A percentile compares a stretch with the other conserved stretches of the same genome.
phyloP scores from a whole-genome alignment of 2,113 vertebrate genomes.

The Halcyon malimbica region DNA sequence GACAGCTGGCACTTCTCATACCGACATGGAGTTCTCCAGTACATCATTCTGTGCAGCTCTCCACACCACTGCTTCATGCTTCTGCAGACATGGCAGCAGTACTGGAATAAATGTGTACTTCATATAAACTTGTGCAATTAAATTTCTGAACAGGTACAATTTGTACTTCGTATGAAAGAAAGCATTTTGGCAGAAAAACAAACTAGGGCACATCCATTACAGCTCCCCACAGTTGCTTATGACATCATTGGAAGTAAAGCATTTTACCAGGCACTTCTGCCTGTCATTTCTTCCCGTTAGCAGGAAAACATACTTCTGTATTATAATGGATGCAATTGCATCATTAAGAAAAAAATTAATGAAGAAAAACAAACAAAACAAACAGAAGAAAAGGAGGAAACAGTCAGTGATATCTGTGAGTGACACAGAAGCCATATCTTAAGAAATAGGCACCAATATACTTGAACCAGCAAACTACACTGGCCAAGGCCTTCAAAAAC shows the following conservation, averaged over 20 bases:
- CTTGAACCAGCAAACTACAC: background rate
- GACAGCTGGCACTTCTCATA: background rate
- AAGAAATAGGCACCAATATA: background rate
- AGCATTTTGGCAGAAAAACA: background rate
- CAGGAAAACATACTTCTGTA: background rate
- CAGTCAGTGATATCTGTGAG: background rate
- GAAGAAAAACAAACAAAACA: too few species aligned
- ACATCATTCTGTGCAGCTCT: background rate
- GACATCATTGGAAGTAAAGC: background rate
- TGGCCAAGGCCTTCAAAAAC: background rate
- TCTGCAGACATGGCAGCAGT: background rate
- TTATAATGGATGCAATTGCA: background rate
- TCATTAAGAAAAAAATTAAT: background rate
- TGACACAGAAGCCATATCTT: background rate
- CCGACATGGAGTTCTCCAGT: background rate
- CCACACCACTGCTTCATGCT: accelerated
- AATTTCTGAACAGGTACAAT: background rate
- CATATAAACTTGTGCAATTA: background rate
- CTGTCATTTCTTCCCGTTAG: background rate
- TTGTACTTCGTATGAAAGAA: background rate
- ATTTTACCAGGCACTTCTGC: background rate
- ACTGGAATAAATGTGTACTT: background rate
- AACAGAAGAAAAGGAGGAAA: background rate
- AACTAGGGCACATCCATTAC: background rate
- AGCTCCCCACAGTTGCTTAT: background rate